A percentile compares a stretch with the other conserved stretches of the same genome.
phyloP scores from a whole-genome alignment of 2,797 vertebrate species.

The Rhadinocentrus ornatus region DNA sequence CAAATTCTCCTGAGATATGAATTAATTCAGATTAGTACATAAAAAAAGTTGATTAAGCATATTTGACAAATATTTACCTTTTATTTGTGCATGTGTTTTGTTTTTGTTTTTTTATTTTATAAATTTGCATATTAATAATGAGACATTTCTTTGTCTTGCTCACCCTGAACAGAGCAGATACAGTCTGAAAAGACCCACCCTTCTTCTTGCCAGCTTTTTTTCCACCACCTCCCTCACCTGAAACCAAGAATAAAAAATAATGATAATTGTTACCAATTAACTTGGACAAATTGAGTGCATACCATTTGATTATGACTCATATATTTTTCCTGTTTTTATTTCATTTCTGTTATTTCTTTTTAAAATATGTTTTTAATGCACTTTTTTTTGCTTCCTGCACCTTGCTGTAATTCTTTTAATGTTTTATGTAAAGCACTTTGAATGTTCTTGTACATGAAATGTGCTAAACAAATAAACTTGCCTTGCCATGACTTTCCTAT shows the following conservation, averaged over 20 bases:
- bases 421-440: too few relatives aligned
- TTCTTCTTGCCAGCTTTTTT: constrained; percentile 90
- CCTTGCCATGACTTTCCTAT: too few relatives aligned
- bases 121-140: not conserved
- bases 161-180: constrained; percentile 84
- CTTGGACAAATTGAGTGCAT: not conserved
- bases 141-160: not conserved
- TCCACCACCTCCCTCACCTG: constrained; percentile 65
- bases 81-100: not conserved
- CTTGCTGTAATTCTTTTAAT: too few relatives aligned
- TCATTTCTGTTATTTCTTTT: too few relatives aligned
- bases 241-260: not conserved
- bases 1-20: not conserved
- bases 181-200: constrained; percentile 85
- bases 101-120: not conserved
- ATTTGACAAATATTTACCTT: not conserved
- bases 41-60: not conserved
- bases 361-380: too few relatives aligned
- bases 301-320: not conserved
- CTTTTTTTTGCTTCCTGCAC: too few relatives aligned
- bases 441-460: too few relatives aligned
- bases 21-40: not conserved
- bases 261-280: not conserved
- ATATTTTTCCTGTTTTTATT: not conserved
- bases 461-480: too few relatives aligned